A percentile compares a stretch with the other conserved stretches of the same genome.
phyloP scores from a whole-genome alignment of 2,797 vertebrate species.

The Etheostoma nigrum region DNA sequence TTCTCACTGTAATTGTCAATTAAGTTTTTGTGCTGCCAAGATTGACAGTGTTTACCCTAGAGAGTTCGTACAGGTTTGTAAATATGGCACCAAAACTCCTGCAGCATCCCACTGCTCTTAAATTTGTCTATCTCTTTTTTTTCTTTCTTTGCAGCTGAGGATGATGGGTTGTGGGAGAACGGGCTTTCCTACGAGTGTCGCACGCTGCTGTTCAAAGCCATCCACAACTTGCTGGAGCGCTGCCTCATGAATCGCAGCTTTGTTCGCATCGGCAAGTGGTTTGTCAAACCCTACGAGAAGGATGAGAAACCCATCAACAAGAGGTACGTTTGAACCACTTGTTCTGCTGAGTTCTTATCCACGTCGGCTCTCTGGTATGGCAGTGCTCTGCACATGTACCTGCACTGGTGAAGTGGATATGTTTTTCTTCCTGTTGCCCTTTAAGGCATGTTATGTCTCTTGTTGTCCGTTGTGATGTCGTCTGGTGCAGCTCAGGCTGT shows the following conservation, averaged over 20 bases:
- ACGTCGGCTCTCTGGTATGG: not conserved
- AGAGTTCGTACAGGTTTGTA: not conserved
- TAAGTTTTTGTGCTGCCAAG: constrained; percentile 10
- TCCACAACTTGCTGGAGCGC: constrained; percentile 96
- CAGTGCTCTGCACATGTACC: not conserved
- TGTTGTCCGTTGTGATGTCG: constrained; percentile 13
- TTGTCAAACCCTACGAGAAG: constrained; percentile 98
- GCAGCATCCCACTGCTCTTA: constrained; percentile 3
- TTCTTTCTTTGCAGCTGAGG: constrained; percentile 86
- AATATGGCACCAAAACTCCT: constrained; percentile 5
- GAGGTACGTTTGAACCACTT: constrained; percentile 84
- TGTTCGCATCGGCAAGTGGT: constrained; percentile 96
- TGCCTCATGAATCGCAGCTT: constrained; percentile 97
- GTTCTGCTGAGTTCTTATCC: constrained; percentile 4
- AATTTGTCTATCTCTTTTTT: not conserved
- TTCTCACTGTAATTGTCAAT: constrained; percentile 4
- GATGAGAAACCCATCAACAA: constrained; percentile 99
- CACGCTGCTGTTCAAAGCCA: constrained; percentile 96
- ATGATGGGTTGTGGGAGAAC: constrained; percentile 96
- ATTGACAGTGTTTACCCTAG: constrained; percentile 10
- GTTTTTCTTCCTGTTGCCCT: not conserved
- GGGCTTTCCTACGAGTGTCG: constrained; percentile 97
- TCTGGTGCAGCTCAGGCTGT: constrained; percentile 21
- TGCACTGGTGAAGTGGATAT: not conserved
- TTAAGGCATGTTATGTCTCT: not conserved